Conservation (phyloP, 2,888 invertebrate genomes). For the Zelleria hepariella region DNA sequence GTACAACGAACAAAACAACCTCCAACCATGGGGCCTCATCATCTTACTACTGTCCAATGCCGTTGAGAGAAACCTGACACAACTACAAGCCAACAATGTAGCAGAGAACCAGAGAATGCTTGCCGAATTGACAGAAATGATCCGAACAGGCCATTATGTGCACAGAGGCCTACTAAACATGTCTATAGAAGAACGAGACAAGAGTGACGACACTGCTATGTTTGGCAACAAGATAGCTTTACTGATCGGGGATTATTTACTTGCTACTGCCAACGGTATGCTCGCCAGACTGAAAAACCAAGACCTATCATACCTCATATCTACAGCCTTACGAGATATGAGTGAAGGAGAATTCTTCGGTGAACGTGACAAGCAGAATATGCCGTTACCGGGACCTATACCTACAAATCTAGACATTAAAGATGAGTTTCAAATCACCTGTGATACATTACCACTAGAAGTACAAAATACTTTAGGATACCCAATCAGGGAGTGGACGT, state of each 20-base stretch:
- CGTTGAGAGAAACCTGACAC: conserved; percentile 64
- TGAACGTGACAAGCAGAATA: conserved; percentile 80
- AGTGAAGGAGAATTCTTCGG: conserved; percentile 88
- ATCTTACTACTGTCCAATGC: conserved; percentile 87
- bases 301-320: conserved; percentile 85
- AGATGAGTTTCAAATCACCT: conserved; percentile 38
- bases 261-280: conserved; percentile 86
- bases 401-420: conserved; percentile 39
- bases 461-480: conserved; percentile 59
- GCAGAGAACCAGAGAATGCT: conserved; percentile 64
- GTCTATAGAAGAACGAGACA: conserved; percentile 55
- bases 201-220: conserved; percentile 77
- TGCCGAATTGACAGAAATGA: conserved; percentile 87
- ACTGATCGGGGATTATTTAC: conserved; percentile 86
- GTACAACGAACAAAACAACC: conserved; percentile 85
- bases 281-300: conserved; percentile 79
- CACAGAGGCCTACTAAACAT: conserved; percentile 76
- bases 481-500: conserved; percentile 79
- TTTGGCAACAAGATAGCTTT: conserved; percentile 92
- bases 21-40: conserved; percentile 89
- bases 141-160: conserved; percentile 86
- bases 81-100: conserved; percentile 71
- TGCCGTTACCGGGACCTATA: conserved; percentile 75
- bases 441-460: conserved; percentile 50
- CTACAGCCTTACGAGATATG: conserved; percentile 83